Base-by-base conservation (phyloP, 2,888 invertebrate genomes). In the Cosmopolites sordidus region DNA sequence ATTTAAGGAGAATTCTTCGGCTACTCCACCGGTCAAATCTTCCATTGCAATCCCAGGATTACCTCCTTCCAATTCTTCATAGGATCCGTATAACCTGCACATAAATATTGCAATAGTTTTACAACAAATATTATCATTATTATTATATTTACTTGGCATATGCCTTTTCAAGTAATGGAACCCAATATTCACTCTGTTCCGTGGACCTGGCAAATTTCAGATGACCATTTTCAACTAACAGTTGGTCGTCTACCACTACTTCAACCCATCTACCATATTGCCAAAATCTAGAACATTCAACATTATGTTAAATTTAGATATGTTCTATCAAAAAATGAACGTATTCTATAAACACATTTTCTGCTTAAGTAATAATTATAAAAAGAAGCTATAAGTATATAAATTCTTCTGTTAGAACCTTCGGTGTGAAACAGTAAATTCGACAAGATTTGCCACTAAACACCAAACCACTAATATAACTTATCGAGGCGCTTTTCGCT, bases 21-120 rank as follows among this genome's bases (percentile, higher is more conserved):
- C 88, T 0, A 93, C 88, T 1, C 93, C 94, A 1, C 93, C 93
- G 0, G 97, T 97, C 72, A 98, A 96, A 76, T 98, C 98, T 74
- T 96, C 96, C 88, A 99, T 91, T 0, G 97, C 98, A 71, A 98
- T 98, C 67, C 92, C 91, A 0, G 95, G 94, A 1, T 92, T 90
- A 5, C 98, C 98, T 15, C 97, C 97, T 71, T 93, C 93, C 1
- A 64, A 54, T 41, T 57, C 53, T 43, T 58, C 53, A 42, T 64
- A 64, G 6, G 63, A 62, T 14, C 60, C 59, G 40, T 63, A 61
- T 11, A 64, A 54, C 39, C 64, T 63, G 30, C 8, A 22, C 3
- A 22, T 22, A 22, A 22, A 22, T 22, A 22, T 22, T 22, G 22
- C n/a, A n/a, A n/a, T n/a, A n/a, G n/a, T n/a, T n/a, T n/a, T n/a